phyloP scores from a whole-genome alignment of 2,113 vertebrate species.

The Entelurus aequoreus region DNA sequence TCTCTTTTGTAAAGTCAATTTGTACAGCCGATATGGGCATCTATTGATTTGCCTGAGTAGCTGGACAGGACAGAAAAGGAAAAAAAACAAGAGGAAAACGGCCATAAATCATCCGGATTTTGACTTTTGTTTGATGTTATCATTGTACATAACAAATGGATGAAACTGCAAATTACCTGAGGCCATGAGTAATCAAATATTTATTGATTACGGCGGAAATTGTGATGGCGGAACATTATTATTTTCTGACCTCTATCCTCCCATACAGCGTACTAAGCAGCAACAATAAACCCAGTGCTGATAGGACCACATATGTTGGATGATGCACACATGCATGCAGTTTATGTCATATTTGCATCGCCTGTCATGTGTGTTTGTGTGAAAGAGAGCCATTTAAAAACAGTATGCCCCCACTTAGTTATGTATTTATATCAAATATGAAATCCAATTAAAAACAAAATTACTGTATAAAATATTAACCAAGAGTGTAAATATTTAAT shows the following conservation, averaged over 20 bases:
- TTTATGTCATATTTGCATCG: background rate
- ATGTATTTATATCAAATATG: constrained; percentile 75
- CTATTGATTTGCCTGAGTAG: too few species aligned
- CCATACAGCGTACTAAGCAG: background rate
- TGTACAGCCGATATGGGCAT: too few species aligned
- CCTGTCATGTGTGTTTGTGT: background rate
- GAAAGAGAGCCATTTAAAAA: constrained; percentile 42
- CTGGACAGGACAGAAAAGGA: too few species aligned
- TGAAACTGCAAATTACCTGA: background rate
- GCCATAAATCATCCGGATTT: background rate
- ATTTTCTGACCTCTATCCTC: background rate
- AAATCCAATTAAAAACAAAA: constrained; percentile 77
- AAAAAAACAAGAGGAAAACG: too few species aligned
- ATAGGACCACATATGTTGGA: constrained; percentile 2
- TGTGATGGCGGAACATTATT: background rate
- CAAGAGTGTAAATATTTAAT: constrained; percentile 72
- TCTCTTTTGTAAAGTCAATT: too few species aligned
- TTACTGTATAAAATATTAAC: constrained; percentile 73
- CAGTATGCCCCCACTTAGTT: constrained; percentile 59
- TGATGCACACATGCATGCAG: constrained; percentile 7
- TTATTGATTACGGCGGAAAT: background rate
- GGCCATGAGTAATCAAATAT: background rate
- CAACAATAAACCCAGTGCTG: background rate
- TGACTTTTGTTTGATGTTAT: background rate
- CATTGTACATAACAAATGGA: background rate